A percentile compares a stretch with the other conserved stretches of the same genome.
These are phyloP conservation scores for Brotula barbata DNA, from an alignment of 2,797 vertebrate species.

Conservation along the genomic window DNA sequence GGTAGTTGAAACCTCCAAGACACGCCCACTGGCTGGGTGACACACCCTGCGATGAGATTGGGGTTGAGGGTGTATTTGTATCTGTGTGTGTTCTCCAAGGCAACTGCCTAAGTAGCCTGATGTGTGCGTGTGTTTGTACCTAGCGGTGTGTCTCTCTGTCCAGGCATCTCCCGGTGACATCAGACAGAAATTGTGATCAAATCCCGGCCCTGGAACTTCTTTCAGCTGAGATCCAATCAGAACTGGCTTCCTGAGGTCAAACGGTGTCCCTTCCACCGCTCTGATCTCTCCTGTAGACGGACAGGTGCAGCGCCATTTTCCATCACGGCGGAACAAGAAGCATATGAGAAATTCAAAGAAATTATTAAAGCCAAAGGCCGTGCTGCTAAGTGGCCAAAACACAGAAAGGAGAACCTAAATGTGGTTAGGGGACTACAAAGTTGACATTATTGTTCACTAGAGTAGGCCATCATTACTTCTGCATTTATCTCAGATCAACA, in stretches of 20 bases:
- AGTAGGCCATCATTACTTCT: too few relatives aligned
- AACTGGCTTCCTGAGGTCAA: conserved; percentile 85
- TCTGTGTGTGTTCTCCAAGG: neutral
- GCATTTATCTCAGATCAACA: too few relatives aligned
- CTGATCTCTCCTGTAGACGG: conserved; percentile 87
- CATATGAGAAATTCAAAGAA: too few relatives aligned
- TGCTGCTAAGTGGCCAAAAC: too few relatives aligned
- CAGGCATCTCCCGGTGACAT: conserved; percentile 57
- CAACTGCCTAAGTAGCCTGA: neutral
- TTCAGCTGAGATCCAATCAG: conserved; percentile 83
- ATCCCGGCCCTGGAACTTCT: conserved; percentile 81
- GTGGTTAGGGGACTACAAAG: too few relatives aligned
- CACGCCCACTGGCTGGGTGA: conserved; percentile 84
- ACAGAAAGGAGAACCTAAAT: too few relatives aligned
- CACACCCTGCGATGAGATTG: conserved; percentile 78
- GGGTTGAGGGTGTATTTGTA: neutral
- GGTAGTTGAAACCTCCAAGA: conserved; percentile 87
- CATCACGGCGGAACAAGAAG: too few relatives aligned
- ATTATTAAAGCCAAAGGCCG: too few relatives aligned
- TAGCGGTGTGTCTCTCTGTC: conserved; percentile 63
- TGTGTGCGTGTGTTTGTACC: conserved; percentile 27
- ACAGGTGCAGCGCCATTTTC: too few relatives aligned
- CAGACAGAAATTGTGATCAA: conserved; percentile 96
- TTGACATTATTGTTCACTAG: too few relatives aligned
- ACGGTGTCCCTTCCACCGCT: conserved; percentile 81